Evolutionary conservation across 1,140 invertebrate genomes (phyloP).

Genomic region (Asbolus verrucosus): DNA sequence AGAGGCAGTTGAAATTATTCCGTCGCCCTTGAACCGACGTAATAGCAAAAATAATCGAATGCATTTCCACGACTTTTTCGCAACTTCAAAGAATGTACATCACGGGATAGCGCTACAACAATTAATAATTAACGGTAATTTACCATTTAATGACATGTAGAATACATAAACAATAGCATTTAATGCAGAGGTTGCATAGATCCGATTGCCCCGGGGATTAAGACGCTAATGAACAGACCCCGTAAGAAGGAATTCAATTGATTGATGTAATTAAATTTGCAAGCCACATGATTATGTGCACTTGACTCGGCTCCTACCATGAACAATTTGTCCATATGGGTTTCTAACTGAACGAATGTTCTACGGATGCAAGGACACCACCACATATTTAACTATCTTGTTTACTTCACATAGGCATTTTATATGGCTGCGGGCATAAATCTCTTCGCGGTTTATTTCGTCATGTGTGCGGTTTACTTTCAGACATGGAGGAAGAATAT

Average conservation of each 20-base stretch:
- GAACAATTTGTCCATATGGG: conserved; percentile 51
- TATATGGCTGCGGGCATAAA: conserved; percentile 6
- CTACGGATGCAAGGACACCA: conserved; percentile 29
- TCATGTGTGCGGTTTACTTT: conserved; percentile 7
- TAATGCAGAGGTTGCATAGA: conserved; percentile 41
- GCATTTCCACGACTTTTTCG: conserved; percentile 4
- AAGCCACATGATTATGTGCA: conserved; percentile 50
- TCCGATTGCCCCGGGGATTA: conserved; percentile 13
- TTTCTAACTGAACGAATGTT: conserved; percentile 15
- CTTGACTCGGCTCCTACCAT: conserved; percentile 47
- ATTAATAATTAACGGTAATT: conserved; percentile 45
- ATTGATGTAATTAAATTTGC: conserved; percentile 54
- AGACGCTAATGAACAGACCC: conserved; percentile 44
- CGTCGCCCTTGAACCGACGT: conserved; percentile 13
- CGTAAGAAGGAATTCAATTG: conserved; percentile 51
- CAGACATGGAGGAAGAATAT: background rate
- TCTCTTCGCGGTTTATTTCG: conserved; percentile 18
- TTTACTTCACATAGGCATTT: conserved; percentile 35
- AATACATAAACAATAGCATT: conserved; percentile 49
- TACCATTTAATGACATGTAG: conserved; percentile 49
- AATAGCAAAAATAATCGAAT: background rate
- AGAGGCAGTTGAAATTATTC: conserved; percentile 11
- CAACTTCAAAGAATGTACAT: conserved; percentile 6
- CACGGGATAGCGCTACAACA: conserved; percentile 30
- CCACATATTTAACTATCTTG: conserved; percentile 33